These are phyloP conservation scores for Phaethon lepturus DNA, from an alignment of 2,113 vertebrate genomes.

Conservation along the genomic window DNA sequence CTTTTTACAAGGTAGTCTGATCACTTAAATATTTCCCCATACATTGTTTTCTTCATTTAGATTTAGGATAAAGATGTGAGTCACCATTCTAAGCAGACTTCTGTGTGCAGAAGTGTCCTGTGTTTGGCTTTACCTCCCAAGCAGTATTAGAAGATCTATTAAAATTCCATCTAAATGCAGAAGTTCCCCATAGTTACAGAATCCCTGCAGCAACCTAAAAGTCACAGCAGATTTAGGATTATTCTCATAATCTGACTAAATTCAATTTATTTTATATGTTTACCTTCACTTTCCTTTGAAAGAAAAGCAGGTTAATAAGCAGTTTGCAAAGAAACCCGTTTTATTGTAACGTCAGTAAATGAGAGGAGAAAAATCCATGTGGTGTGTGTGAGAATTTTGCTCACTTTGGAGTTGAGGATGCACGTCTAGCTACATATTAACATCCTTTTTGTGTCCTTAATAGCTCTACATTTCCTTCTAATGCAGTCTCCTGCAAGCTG, in stretches of 20 bases:
- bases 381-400: not conserved
- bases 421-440: not conserved
- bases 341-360: no score
- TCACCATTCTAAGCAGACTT: not conserved
- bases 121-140: not conserved
- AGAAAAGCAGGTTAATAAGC: no score
- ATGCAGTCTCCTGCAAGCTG: not conserved
- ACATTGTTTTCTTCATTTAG: not conserved
- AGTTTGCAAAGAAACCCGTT: no score
- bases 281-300: no score
- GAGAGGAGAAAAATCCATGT: not conserved
- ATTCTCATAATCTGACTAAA: not conserved
- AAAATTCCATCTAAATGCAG: not conserved
- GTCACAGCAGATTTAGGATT: not conserved
- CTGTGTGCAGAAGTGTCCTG: not conserved
- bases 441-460: not conserved
- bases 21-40: not conserved
- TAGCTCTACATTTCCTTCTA: not conserved
- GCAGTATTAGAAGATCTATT: not conserved
- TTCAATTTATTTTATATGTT: not conserved
- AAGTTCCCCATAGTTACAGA: not conserved
- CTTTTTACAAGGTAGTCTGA: not conserved
- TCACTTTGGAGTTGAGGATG: not conserved
- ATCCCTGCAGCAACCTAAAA: not conserved
- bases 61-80: not conserved